Percentiles rank a stretch among this genome's conserved stretches.
These are phyloP conservation scores for Thecocarcelia acutangulata DNA, from an alignment of 2,888 invertebrate species.

Conservation along the genomic window DNA sequence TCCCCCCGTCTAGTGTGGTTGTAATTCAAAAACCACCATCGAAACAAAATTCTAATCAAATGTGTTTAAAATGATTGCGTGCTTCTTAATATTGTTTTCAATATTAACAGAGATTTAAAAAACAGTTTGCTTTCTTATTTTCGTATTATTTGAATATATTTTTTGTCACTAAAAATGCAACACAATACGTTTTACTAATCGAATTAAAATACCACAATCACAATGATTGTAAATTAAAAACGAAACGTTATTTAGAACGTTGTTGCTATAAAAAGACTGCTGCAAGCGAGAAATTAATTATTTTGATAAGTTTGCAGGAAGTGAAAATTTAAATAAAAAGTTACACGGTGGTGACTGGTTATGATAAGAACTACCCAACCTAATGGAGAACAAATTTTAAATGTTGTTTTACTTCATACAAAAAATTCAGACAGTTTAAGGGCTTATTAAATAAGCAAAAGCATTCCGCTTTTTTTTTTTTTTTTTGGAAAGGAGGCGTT, in stretches of 20 bases:
- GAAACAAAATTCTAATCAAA: constrained; percentile 1
- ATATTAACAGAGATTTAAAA: constrained; percentile 63
- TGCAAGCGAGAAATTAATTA: constrained; percentile 9
- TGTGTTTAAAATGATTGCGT: constrained; percentile 56
- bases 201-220: constrained; percentile 63
- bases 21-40: background rate
- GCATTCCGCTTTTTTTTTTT: background rate
- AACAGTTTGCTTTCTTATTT: constrained; percentile 51
- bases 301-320: constrained; percentile 44
- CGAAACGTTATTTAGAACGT: constrained; percentile 3
- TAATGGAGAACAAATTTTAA: constrained; percentile 49
- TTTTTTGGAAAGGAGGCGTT: background rate
- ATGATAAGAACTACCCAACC: background rate
- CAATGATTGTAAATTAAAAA: constrained; percentile 49
- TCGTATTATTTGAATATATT: constrained; percentile 42
- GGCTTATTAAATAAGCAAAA: background rate
- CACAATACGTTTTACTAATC: constrained; percentile 60
- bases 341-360: constrained; percentile 22
- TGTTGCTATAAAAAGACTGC: constrained; percentile 59
- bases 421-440: constrained; percentile 16
- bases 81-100: constrained; percentile 57
- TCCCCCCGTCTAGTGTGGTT: too few relatives aligned
- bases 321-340: constrained; percentile 36
- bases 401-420: constrained; percentile 5
- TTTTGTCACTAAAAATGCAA: constrained; percentile 24